Conservation (phyloP, 2,797 vertebrate genomes). For the Scolopax bukidnonensis region DNA sequence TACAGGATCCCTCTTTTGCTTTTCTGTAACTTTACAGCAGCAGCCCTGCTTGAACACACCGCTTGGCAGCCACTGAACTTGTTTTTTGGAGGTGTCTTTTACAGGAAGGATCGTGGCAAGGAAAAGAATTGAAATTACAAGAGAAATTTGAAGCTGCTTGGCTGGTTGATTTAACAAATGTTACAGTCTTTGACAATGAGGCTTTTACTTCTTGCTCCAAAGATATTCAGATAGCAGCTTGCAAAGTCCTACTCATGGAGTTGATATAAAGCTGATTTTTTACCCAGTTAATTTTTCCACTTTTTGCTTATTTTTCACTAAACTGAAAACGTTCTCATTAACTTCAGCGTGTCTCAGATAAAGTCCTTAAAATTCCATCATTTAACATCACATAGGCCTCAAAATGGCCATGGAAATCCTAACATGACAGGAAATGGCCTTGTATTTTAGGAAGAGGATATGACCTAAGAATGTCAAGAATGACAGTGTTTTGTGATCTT, state of each 20-base stretch:
- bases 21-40: neutral
- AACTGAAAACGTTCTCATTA: neutral
- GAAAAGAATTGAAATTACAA: neutral
- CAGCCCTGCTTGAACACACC: neutral
- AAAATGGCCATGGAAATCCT: neutral
- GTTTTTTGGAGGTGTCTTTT: neutral
- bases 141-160: slow-evolving; percentile 34
- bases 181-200: neutral
- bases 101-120: neutral
- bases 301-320: neutral
- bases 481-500: neutral
- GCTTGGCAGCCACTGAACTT: neutral
- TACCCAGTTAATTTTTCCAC: neutral
- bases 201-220: slow-evolving; percentile 32
- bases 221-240: slow-evolving; percentile 6
- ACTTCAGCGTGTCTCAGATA: neutral
- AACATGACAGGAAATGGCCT: neutral
- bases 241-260: neutral
- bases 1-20: neutral
- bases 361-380: neutral
- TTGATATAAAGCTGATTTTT: neutral
- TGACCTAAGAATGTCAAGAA: neutral
- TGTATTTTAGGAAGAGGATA: neutral
- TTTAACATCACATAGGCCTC: neutral
- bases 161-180: neutral